phyloP scores from a whole-genome alignment of 2,113 vertebrate species.

The Rattus rattus region DNA sequence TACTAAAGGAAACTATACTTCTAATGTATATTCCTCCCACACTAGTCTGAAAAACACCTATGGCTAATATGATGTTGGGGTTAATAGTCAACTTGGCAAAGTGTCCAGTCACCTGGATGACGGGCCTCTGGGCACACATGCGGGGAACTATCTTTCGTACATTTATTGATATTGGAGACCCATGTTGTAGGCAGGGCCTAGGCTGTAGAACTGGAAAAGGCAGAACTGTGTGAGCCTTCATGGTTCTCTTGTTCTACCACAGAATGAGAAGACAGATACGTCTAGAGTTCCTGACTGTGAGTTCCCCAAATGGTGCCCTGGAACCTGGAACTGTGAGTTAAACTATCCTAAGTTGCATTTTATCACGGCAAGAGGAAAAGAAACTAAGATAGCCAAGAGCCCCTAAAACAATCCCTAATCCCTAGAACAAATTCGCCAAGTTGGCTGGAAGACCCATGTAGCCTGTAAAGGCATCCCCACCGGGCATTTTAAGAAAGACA shows the following conservation, averaged over 20 bases:
- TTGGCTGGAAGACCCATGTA: background rate
- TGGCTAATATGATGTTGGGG: background rate
- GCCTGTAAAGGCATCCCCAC: background rate
- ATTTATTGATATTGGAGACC: background rate
- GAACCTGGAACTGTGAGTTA: background rate
- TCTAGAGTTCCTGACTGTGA: background rate
- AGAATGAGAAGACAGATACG: background rate
- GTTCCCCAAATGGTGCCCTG: background rate
- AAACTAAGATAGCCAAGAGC: background rate
- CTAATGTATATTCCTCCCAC: background rate
- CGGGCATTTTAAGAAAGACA: background rate
- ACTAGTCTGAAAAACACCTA: background rate
- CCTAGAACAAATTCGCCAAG: background rate
- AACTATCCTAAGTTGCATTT: background rate
- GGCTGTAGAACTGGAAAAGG: background rate
- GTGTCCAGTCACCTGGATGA: no score
- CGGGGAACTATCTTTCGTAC: background rate
- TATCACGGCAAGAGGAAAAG: background rate
- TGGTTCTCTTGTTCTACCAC: background rate
- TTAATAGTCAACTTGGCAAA: background rate
- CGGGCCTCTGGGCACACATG: background rate
- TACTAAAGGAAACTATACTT: background rate
- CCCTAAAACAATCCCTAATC: background rate
- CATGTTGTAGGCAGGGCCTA: background rate
- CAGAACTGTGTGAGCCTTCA: no score